Base-by-base conservation (phyloP, 1,140 invertebrate genomes). In the Batillaria attramentaria region DNA sequence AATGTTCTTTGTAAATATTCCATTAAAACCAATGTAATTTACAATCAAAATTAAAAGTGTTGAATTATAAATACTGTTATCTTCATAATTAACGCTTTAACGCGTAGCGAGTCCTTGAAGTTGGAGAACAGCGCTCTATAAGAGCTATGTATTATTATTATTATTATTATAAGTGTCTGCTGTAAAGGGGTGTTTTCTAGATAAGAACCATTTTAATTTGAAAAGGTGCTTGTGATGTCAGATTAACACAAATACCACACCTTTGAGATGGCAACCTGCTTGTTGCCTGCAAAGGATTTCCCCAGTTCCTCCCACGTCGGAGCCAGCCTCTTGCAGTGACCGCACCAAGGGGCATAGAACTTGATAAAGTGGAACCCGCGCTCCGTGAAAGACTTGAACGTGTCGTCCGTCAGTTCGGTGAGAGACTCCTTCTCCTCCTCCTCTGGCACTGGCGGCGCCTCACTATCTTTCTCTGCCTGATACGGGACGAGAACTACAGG, bases 231-330 rank as follows among this genome's bases (percentile, higher is more conserved):
- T n/a, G n/a, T 5, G 24, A 37, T 60, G 31, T 13, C 5, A 37
- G 24, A 18, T 41, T 31, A 35, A 72, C n/a, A 33, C 39, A 72
- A 18, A 72, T 35, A 70, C 35, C 39, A 24, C 81, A 86, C 85
- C 84, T 85, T 84, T 33, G 85, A 81, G 35, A 86, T 81, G n/a
- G 60, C 46, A 3, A 85, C 77, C 5, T 93, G 96, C 85, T 96
- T 81, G 95, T 91, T 92, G 31, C 97, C 97, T 91, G 98, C 97
- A 2, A 99, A 93, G 89, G 97, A 94, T 39, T 94, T 94, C 41
- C 98, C 98, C 37, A 98, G 97, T 87, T 95, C 94, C 37, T 95
- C 95, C 97, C 97, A 99, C 79, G 97, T 94, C 0, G 98, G 98
- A 68, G 95, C 97, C 24, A 99, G 92, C 88, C 95, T 97, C 92